Base-by-base conservation (phyloP, 2,888 invertebrate species). In the Poecilobothrus nobilitatus region DNA sequence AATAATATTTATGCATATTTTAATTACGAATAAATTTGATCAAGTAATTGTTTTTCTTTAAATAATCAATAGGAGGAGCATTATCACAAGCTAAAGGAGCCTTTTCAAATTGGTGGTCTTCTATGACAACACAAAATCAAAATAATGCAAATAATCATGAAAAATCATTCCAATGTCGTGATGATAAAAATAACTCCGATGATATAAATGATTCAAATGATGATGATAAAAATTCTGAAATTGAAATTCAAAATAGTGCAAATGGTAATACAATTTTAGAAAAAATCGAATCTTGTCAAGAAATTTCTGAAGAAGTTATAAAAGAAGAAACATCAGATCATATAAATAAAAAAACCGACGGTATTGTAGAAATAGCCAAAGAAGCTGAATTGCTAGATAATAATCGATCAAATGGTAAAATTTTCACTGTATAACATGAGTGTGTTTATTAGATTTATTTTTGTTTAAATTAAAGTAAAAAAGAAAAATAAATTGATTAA, bases 31-130 rank as follows among this genome's bases (percentile, higher is more conserved):
- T n/a, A 8, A 63, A 21, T 63, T 63, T n/a, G 63, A 9, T 63
- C 6, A 63, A n/a, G 12, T 9, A 20, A 21, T n/a, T n/a, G n/a
- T n/a, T n/a, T 22, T 27, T 33, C 9, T 12, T 22, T 65, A 34
- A 44, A 33, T 65, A 61, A 63, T 66, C 18, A 67, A 80, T 82
- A 84, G 92, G 93, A 74, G 94, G 94, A 44, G 94, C 94, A 64
- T 83, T 94, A 71, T 89, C 91, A n/a, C 91, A 92, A 81, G 94
- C 94, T 33, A 91, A 89, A 78, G 94, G 94, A 20, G 93, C 92
- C 0, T 87, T 94, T 67, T 89, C 92, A 0, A 92, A 87, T 77
- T 94, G 93, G 93, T 94, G 92, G 92, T 91, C 87, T 75, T 88
- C 89, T 67, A 65, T 67, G 67, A 69, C 34, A 66, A 68, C 53